Conservation (phyloP, 2,113 vertebrate species). For the Xerus inauris region DNA sequence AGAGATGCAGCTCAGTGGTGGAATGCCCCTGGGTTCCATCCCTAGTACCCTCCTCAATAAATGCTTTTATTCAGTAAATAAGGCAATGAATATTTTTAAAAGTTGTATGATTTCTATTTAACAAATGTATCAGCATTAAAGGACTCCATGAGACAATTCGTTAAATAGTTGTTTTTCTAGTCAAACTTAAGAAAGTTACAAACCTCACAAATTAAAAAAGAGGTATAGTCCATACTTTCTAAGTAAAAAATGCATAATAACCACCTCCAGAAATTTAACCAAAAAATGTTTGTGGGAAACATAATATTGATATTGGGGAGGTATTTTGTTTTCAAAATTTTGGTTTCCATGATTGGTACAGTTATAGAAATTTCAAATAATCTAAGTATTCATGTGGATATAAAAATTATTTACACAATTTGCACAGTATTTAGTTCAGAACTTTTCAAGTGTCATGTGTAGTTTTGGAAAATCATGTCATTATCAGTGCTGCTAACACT, state of each 20-base stretch:
- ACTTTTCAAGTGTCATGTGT: neutral
- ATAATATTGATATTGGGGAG: too few relatives aligned
- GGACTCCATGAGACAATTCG: neutral
- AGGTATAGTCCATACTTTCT: neutral
- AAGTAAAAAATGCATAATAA: neutral
- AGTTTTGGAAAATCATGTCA: neutral
- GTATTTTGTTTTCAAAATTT: slow-evolving; percentile 7
- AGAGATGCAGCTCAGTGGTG: neutral
- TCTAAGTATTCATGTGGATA: neutral
- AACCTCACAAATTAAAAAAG: neutral
- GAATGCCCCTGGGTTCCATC: neutral
- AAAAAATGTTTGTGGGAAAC: neutral
- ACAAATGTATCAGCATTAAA: neutral
- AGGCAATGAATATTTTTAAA: neutral
- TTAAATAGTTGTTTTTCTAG: neutral
- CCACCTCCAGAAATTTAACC: neutral
- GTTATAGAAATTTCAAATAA: neutral
- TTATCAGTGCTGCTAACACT: neutral
- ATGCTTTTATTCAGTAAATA: neutral
- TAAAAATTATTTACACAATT: neutral
- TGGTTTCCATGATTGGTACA: neutral
- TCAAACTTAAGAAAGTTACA: neutral
- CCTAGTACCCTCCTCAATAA: neutral
- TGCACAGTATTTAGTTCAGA: neutral
- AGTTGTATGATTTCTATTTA: neutral